These are phyloP conservation scores for Spatulosminthurus flaviceps DNA, from an alignment of 2,888 invertebrate genomes.

Conservation along the genomic window DNA sequence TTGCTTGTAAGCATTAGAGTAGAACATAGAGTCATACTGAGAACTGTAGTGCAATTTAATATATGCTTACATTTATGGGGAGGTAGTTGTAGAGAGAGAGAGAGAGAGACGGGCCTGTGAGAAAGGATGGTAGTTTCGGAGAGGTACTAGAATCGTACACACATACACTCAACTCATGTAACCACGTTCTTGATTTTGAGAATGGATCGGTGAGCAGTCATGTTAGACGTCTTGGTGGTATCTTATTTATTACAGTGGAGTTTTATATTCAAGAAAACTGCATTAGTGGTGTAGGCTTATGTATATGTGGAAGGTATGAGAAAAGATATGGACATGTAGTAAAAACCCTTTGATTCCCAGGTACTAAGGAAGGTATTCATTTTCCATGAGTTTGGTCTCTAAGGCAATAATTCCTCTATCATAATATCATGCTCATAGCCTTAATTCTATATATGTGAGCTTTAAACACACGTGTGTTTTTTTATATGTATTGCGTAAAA, in stretches of 20 bases:
- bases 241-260: slow-evolving; percentile 25
- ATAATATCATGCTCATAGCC: too few species aligned
- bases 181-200: slow-evolving; percentile 28
- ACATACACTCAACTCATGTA: too few species aligned
- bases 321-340: background rate
- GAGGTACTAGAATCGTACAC: background rate
- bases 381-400: slow-evolving; percentile 7
- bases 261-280: too few species aligned
- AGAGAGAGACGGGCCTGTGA: too few species aligned
- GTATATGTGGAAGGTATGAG: background rate
- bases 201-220: slow-evolving; percentile 24
- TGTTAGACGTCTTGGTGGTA: slow-evolving; percentile 13
- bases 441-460: too few species aligned
- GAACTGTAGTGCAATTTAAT: too few species aligned
- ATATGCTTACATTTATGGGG: too few species aligned
- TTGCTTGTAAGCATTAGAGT: too few species aligned
- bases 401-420: background rate
- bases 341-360: background rate
- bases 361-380: background rate
- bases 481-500: background rate
- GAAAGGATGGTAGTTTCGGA: background rate
- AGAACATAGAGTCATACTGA: too few species aligned
- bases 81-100: too few species aligned
- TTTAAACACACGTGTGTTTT: too few species aligned
- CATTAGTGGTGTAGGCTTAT: too few species aligned